These are phyloP conservation scores for Rugalucina vietnamica DNA, from an alignment of 2,888 invertebrate genomes.

Conservation along the genomic window DNA sequence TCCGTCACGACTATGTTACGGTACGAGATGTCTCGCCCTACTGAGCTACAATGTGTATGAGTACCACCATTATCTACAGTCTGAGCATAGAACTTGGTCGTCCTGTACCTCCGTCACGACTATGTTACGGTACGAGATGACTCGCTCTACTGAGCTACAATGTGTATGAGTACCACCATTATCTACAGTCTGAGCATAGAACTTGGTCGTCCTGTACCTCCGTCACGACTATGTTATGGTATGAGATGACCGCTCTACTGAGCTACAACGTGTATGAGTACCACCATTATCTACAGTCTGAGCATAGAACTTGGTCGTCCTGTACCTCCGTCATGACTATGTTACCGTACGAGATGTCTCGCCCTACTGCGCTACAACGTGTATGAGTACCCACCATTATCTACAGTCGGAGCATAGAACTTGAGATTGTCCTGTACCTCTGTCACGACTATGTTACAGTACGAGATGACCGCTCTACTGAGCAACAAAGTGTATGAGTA, in stretches of 20 bases:
- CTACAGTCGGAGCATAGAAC: too few species aligned
- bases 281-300: slow-evolving; percentile 91
- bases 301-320: slow-evolving; percentile 91
- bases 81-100: slow-evolving; percentile 93
- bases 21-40: slow-evolving; percentile 91
- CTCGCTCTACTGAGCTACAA: slow-evolving; percentile 90
- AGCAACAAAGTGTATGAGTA: too few species aligned
- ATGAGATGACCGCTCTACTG: too few species aligned
- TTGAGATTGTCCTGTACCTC: slow-evolving; percentile 90
- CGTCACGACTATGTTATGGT: slow-evolving; percentile 94
- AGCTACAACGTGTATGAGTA: too few species aligned
- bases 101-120: slow-evolving; percentile 93
- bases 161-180: slow-evolving; percentile 85
- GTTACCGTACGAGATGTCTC: slow-evolving; percentile 92
- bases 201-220: slow-evolving; percentile 90
- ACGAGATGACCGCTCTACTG: slow-evolving; percentile 90
- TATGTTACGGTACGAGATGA: slow-evolving; percentile 92
- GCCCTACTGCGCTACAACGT: too few species aligned
- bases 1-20: slow-evolving; percentile 95
- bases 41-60: too few species aligned
- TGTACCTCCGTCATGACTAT: slow-evolving; percentile 94
- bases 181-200: slow-evolving; percentile 95
- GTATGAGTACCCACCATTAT: too few species aligned
- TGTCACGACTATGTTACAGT: slow-evolving; percentile 94
- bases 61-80: slow-evolving; percentile 90